Conservation (phyloP, 2,797 vertebrate species). For the Aphelocoma californica region DNA sequence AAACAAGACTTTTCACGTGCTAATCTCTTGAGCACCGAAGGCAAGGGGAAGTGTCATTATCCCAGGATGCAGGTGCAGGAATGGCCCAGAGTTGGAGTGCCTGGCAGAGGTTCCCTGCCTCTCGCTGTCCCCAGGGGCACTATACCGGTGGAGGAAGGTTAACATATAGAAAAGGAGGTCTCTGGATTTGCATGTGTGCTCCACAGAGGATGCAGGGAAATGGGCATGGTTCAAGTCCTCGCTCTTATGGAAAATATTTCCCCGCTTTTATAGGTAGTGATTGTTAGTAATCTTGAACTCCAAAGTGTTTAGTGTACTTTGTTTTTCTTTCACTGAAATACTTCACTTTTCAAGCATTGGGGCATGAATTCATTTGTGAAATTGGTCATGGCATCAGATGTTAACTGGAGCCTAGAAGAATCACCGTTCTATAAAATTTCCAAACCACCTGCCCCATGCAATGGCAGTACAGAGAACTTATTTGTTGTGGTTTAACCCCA, state of each 20-base stretch:
- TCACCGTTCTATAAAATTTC: slow-evolving; percentile 46
- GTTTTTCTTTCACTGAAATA: slow-evolving; percentile 32
- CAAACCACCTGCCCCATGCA: slow-evolving; percentile 36
- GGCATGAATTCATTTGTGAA: not conserved
- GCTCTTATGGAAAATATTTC: not conserved
- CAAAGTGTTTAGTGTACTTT: not conserved
- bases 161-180: not conserved
- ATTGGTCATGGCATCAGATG: slow-evolving; percentile 38
- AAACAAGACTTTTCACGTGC: slow-evolving; percentile 6
- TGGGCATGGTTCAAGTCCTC: not conserved
- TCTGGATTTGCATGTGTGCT: not conserved
- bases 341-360: slow-evolving; percentile 45
- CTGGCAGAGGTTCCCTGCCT: not conserved
- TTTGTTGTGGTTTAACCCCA: not conserved
- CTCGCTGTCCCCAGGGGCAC: not conserved
- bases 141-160: not conserved
- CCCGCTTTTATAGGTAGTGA: not conserved
- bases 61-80: not conserved
- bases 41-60: not conserved
- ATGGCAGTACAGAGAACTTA: not conserved
- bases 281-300: not conserved
- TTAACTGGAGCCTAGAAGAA: slow-evolving; percentile 26
- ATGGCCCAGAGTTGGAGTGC: not conserved
- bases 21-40: slow-evolving; percentile 1
- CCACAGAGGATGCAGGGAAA: not conserved